These are phyloP conservation scores for Chaetodon trifasciatus DNA, from an alignment of 2,797 vertebrate species.

Conservation along the genomic window DNA sequence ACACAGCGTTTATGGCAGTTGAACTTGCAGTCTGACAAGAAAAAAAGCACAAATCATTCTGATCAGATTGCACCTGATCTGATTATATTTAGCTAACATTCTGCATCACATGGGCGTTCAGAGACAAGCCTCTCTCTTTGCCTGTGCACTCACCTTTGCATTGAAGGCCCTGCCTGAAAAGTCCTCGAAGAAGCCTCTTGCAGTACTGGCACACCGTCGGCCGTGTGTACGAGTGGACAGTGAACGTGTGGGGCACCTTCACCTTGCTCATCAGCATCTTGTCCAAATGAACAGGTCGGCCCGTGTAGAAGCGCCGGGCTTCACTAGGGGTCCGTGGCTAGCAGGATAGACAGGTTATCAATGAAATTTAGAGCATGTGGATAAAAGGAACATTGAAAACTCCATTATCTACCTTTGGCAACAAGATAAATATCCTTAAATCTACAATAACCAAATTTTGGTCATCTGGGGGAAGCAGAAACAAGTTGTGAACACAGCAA, in stretches of 20 bases:
- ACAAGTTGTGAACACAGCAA: neutral
- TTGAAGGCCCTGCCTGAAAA: constrained; percentile 94
- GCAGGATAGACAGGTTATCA: neutral
- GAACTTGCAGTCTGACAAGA: constrained; percentile 91
- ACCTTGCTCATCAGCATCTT: constrained; percentile 94
- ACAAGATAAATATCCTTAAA: neutral
- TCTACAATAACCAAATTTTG: neutral
- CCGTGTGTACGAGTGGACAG: constrained; percentile 93
- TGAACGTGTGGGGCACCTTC: constrained; percentile 95
- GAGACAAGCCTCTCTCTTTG: neutral
- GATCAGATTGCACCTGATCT: neutral
- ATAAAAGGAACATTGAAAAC: neutral
- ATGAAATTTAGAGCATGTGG: neutral
- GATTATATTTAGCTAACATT: neutral
- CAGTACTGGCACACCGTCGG: constrained; percentile 96
- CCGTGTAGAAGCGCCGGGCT: constrained; percentile 87
- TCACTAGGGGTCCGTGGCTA: constrained; percentile 87
- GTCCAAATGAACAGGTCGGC: constrained; percentile 93
- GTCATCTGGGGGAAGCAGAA: neutral
- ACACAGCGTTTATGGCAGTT: constrained; percentile 95
- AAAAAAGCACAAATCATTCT: constrained; percentile 16
- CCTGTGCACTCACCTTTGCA: constrained; percentile 89
- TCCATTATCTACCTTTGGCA: neutral
- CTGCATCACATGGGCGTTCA: neutral
- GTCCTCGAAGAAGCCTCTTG: constrained; percentile 92